Evolutionary conservation across 2,797 vertebrate genomes (phyloP).

Genomic region (Nannoperca obscura): DNA sequence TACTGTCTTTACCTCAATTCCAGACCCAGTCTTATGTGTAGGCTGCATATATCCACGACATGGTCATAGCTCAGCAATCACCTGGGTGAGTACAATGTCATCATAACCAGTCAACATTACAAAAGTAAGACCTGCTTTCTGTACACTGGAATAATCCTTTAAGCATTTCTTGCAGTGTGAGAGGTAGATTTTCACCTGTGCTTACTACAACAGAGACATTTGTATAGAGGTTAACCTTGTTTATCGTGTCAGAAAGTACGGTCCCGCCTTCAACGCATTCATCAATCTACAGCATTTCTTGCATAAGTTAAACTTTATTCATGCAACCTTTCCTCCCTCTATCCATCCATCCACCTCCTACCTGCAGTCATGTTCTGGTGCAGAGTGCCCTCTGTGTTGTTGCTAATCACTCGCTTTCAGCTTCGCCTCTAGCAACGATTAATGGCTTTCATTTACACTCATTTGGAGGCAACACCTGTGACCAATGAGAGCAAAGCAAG

Average conservation of each 20-base stretch:
- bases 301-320: constrained; percentile 16
- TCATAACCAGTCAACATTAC: no score
- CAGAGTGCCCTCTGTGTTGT: constrained; percentile 42
- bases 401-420: constrained; percentile 67
- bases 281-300: not conserved
- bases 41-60: not conserved
- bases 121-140: no score
- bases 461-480: constrained; percentile 75
- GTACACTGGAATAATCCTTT: no score
- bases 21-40: not conserved
- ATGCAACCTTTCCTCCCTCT: not conserved
- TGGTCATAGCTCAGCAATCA: not conserved
- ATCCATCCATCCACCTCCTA: constrained; percentile 27
- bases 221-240: not conserved
- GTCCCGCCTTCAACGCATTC: constrained; percentile 3
- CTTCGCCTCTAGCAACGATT: constrained; percentile 65
- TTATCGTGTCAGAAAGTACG: not conserved
- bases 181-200: not conserved
- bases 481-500: constrained; percentile 64
- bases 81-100: not conserved
- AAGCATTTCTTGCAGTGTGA: no score
- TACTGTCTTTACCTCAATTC: not conserved
- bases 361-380: constrained; percentile 45
- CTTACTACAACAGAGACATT: not conserved
- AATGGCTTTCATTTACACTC: constrained; percentile 74